Percentiles rank a stretch among this genome's conserved stretches.
These are phyloP conservation scores for Rotaria sp. DNA, from an alignment of 2,888 invertebrate genomes.

Conservation along the genomic window DNA sequence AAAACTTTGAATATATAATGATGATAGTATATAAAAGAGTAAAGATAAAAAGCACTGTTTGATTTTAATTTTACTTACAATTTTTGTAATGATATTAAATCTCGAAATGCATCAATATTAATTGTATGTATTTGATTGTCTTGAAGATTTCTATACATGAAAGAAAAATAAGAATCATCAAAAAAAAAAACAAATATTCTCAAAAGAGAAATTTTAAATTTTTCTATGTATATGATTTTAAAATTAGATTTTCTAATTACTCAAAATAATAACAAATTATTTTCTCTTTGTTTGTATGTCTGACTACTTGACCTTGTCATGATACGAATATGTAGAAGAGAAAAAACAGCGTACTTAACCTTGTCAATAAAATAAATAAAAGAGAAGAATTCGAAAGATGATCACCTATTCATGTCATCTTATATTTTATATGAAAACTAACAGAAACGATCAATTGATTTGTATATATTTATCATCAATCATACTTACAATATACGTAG, in stretches of 20 bases:
- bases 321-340: neutral
- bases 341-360: neutral
- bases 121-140: conserved; percentile 87
- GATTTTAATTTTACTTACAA: conserved; percentile 66
- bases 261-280: too few relatives aligned
- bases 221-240: too few relatives aligned
- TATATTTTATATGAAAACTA: neutral
- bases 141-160: conserved; percentile 69
- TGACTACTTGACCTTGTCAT: conserved; percentile 1
- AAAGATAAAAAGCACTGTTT: neutral
- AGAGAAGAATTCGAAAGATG: neutral
- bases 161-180: neutral
- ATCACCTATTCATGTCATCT: neutral
- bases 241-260: too few relatives aligned
- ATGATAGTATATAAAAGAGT: too few relatives aligned
- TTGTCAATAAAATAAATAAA: neutral
- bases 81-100: conserved; percentile 75
- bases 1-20: neutral
- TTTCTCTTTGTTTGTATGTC: neutral
- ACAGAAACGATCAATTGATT: neutral
- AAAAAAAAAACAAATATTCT: neutral
- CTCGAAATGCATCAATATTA: conserved; percentile 81
- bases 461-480: neutral
- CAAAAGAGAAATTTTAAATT: too few relatives aligned
- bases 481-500: conserved; percentile 25